Conservation (phyloP, 2,888 invertebrate species). For the Coremacera marginata region DNA sequence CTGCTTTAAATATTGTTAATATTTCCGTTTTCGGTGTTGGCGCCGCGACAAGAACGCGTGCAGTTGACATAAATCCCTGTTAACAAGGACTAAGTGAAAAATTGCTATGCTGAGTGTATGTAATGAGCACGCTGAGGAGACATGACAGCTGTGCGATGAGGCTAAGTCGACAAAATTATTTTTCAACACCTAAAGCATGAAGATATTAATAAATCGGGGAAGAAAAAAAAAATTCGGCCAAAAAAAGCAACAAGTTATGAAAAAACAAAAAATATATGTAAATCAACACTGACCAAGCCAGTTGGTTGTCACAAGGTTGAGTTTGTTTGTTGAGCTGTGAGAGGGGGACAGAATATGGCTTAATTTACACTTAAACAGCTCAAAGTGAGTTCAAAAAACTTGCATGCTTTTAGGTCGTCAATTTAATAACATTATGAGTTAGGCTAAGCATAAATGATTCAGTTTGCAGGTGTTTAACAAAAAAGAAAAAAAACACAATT, state of each 20-base stretch:
- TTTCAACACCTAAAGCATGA: neutral
- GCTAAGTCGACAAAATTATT: neutral
- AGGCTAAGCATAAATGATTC: too few relatives aligned
- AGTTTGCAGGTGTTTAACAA: too few relatives aligned
- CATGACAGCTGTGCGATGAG: too few relatives aligned
- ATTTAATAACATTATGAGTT: too few relatives aligned
- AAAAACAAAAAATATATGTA: neutral
- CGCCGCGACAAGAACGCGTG: neutral
- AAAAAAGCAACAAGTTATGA: neutral
- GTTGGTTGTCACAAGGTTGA: neutral
- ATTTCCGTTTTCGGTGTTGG: neutral
- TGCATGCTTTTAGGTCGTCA: too few relatives aligned
- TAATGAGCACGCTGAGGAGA: slow-evolving; percentile 15
- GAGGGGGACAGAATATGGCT: neutral
- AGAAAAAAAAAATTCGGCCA: neutral
- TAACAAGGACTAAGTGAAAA: slow-evolving; percentile 38
- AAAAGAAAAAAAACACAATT: too few relatives aligned
- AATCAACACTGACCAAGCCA: neutral
- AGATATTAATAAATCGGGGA: too few relatives aligned
- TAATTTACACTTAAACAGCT: too few relatives aligned
- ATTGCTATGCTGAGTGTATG: slow-evolving; percentile 24
- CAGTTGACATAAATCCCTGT: slow-evolving; percentile 14
- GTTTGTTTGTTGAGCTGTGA: neutral
- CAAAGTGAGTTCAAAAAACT: too few relatives aligned
- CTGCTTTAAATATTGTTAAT: neutral